Conservation (phyloP, 2,888 invertebrate genomes). For the Agapostemon virescens region DNA sequence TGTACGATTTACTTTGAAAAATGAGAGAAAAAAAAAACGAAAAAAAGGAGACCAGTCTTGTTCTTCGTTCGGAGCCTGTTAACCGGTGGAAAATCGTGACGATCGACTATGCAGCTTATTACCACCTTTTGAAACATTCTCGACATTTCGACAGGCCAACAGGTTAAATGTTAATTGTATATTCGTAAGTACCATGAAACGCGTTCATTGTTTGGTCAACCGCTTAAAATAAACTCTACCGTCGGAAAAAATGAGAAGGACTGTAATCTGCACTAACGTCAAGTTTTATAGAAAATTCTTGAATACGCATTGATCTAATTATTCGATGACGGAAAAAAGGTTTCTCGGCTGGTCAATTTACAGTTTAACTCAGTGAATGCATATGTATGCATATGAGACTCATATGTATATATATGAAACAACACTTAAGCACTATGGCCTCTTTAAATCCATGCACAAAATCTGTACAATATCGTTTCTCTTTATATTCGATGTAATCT, state of each 20-base stretch:
- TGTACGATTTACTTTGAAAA: neutral
- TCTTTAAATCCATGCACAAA: conserved; percentile 66
- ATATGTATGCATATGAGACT: conserved; percentile 17
- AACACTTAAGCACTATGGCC: conserved; percentile 67
- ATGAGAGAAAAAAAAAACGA: neutral
- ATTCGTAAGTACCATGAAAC: neutral
- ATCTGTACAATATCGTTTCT: conserved; percentile 59
- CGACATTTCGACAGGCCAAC: no score
- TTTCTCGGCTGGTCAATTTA: conserved; percentile 52
- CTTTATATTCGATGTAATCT: conserved; percentile 60
- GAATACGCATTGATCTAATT: conserved; percentile 43
- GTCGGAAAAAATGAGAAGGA: neutral
- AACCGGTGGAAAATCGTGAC: neutral
- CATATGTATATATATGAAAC: conserved; percentile 17
- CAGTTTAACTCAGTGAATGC: conserved; percentile 37
- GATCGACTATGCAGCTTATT: neutral
- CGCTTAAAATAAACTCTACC: neutral
- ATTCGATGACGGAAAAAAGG: conserved; percentile 45
- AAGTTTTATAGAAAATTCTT: conserved; percentile 66
- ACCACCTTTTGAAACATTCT: neutral
- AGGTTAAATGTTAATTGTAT: neutral
- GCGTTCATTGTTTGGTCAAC: neutral
- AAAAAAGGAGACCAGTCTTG: conserved; percentile 6
- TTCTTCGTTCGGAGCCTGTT: neutral
- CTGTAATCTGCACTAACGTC: conserved; percentile 63